A percentile compares a stretch with the other conserved stretches of the same genome.
Evolutionary conservation across 1,140 invertebrate genomes (phyloP).

Genomic region (Drosophila orosa): DNA sequence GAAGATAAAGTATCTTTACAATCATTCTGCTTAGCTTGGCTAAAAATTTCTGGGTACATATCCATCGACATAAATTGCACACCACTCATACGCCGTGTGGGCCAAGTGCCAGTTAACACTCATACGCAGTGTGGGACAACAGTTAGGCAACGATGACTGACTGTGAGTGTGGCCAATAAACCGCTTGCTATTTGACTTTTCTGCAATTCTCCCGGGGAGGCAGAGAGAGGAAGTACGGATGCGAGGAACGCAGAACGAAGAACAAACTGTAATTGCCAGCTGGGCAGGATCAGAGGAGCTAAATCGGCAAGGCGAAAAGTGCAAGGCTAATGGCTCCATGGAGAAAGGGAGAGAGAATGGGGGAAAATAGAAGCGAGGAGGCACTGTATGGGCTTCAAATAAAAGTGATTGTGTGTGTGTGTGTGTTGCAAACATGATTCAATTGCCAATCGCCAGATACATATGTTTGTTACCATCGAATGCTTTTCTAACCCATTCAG

Average conservation of each 20-base stretch:
- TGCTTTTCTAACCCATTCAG: slow-evolving; percentile 20
- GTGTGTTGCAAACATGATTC: slow-evolving; percentile 60
- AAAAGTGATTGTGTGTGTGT: slow-evolving; percentile 1
- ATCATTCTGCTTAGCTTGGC: background rate
- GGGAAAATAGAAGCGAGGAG: background rate
- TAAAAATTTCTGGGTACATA: background rate
- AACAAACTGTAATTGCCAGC: slow-evolving; percentile 33
- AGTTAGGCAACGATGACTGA: slow-evolving; percentile 33
- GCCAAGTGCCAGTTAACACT: slow-evolving; percentile 25
- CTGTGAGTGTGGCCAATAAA: slow-evolving; percentile 41
- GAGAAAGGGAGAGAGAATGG: background rate
- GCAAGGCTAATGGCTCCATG: slow-evolving; percentile 23
- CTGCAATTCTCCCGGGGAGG: slow-evolving; percentile 15
- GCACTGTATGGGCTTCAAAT: background rate
- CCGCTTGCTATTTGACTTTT: slow-evolving; percentile 48
- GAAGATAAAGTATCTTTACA: background rate
- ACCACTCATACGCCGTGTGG: slow-evolving; percentile 54
- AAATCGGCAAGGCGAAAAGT: slow-evolving; percentile 42
- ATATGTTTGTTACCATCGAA: slow-evolving; percentile 31
- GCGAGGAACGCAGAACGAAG: background rate
- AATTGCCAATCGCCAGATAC: slow-evolving; percentile 63
- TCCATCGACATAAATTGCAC: slow-evolving; percentile 32
- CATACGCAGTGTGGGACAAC: slow-evolving; percentile 36
- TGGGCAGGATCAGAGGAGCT: slow-evolving; percentile 24
- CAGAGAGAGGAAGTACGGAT: background rate